Evolutionary conservation across 2,888 invertebrate genomes (phyloP), one percentile per base, ranked within the genome.

Genomic region (Amblyjoppa proteus): DNA sequence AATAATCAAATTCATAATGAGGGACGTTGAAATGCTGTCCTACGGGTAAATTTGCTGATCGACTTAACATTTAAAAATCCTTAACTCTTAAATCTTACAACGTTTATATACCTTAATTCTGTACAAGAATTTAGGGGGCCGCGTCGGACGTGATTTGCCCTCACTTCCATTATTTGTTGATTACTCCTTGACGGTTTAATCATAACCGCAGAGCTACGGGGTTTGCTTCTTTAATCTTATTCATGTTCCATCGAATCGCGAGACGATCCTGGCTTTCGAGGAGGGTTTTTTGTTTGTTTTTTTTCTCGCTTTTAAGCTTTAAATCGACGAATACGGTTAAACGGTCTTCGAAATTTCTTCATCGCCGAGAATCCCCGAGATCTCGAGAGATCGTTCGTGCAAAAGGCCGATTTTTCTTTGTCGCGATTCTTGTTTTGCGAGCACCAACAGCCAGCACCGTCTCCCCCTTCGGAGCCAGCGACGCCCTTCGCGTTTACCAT

Each of bases 101-200:
- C 87, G 64, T 64, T 64, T 88, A 89, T 88, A 88, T 88, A 88
- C 86, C 81, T 91, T 87, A 90, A 91, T 89, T 91, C 91, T 91
- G 91, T 90, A 91, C 90, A 90, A 92, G 91, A 91, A 89, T 91
- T 89, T 82, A 87, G 88, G 86, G 84, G 86, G 87, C 84, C 88
- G 85, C 74, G 71, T 85, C 85, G 56, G 80, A 83, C 83, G 76
- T 69, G 53, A 38, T 45, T 85, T 66, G 71, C 49, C 69, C 49
- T 84, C 71, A 74, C 53, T 61, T 49, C 80, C 3, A 53, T 28
- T 28, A 64, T 49, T 64, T 74, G 38, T 74, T 73, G 38, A 70
- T 81, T 86, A 41, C 75, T 84, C 81, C 34, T 64, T 68, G 53
- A 74, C 58, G 34, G 71, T 53, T 58, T 51, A 70, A 31, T 73